Conservation (phyloP, 37 sponge, comb jelly and placozoan species). For the Cliona cf. orientalis region DNA sequence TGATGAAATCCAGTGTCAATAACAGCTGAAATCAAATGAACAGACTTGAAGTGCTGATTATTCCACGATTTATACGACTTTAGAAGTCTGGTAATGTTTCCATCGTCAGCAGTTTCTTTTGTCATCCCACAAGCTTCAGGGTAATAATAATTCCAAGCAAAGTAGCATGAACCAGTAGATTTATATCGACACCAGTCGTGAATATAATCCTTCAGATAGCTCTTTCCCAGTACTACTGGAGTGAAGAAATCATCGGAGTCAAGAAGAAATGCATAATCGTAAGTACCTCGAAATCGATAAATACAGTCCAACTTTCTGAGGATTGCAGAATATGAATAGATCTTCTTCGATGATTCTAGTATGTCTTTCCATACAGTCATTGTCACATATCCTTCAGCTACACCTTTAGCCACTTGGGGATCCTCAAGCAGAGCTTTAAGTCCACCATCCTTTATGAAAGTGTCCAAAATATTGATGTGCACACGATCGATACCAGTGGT, state of each 20-base stretch:
- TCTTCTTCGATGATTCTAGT: background rate
- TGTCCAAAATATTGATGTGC: conserved; percentile 6
- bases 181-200: background rate
- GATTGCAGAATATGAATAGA: background rate
- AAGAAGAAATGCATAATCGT: conserved; percentile 4
- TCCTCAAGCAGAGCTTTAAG: background rate
- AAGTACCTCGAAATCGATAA: conserved; percentile 22
- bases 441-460: conserved; percentile 14
- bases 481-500: conserved; percentile 9
- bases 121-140: conserved; percentile 12
- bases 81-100: background rate
- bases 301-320: conserved; percentile 4
- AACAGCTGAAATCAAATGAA: conserved; percentile 1
- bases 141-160: background rate
- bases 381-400: conserved; percentile 9
- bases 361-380: conserved; percentile 9
- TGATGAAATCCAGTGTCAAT: conserved; percentile 14
- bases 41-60: background rate
- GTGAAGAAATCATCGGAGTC: conserved; percentile 34
- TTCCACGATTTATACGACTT: background rate
- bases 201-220: background rate
- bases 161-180: conserved; percentile 2
- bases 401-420: background rate
- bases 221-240: background rate
- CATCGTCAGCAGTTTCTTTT: background rate